A percentile compares a stretch with the other conserved stretches of the same genome.
Evolutionary conservation across 2,888 invertebrate species (phyloP).

Genomic region (Hipparchia sbordonii): DNA sequence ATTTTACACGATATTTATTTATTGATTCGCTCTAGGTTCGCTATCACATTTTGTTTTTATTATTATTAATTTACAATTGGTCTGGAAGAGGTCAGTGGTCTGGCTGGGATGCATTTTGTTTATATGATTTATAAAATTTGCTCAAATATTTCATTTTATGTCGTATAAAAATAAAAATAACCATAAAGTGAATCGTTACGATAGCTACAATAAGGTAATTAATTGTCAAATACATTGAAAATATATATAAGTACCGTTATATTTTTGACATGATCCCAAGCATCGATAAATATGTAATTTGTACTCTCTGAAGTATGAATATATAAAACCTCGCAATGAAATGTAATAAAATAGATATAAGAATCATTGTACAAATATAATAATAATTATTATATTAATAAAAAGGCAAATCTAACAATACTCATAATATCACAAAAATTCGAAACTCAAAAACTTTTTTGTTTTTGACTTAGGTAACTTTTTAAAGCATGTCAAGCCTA

Average conservation of each 20-base stretch:
- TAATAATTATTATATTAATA: not conserved
- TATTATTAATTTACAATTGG: conserved; percentile 60
- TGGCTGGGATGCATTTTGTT: conserved; percentile 74
- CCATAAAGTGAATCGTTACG: conserved; percentile 18
- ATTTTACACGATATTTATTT: conserved; percentile 79
- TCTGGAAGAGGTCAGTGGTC: conserved; percentile 57
- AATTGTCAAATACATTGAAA: not conserved
- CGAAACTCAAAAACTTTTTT: too few species aligned
- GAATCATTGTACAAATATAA: not conserved
- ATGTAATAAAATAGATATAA: not conserved
- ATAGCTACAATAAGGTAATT: not conserved
- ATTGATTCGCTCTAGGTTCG: conserved; percentile 76
- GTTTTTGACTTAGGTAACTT: not conserved
- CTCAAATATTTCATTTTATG: conserved; percentile 64
- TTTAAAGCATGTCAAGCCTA: not conserved
- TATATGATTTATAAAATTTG: conserved; percentile 62
- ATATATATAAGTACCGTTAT: not conserved
- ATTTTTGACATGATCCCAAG: not conserved
- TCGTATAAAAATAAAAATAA: conserved; percentile 26
- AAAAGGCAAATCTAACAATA: not conserved
- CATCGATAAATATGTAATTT: not conserved
- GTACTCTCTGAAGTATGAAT: not conserved
- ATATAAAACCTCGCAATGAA: conserved; percentile 6
- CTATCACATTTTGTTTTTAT: conserved; percentile 51
- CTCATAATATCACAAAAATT: not conserved